Percentiles rank a stretch among this genome's conserved stretches.
These are phyloP conservation scores for Holacanthus passer DNA, from an alignment of 2,113 vertebrate genomes.

Conservation along the genomic window DNA sequence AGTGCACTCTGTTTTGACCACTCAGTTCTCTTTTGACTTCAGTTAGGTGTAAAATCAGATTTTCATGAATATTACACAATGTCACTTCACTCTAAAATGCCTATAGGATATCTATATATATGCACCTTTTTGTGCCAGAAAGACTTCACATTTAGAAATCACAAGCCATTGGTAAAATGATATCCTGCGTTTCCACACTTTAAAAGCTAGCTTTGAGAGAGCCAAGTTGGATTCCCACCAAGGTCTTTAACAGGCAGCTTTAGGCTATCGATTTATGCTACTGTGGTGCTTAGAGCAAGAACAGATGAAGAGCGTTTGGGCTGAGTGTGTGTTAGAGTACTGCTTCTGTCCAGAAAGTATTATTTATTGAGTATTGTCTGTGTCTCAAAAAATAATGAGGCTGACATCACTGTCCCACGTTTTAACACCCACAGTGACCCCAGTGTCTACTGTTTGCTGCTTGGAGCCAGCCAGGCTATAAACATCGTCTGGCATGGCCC, in stretches of 20 bases:
- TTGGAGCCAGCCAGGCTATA: slow-evolving; percentile 12
- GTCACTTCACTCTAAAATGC: background rate
- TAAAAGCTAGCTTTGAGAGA: slow-evolving; percentile 26
- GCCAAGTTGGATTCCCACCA: slow-evolving; percentile 37
- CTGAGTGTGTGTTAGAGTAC: background rate
- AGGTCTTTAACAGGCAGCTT: slow-evolving; percentile 45
- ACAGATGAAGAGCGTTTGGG: slow-evolving; percentile 16
- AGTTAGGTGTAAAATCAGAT: background rate
- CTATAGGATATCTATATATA: background rate
- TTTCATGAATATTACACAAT: slow-evolving; percentile 24
- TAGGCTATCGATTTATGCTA: slow-evolving; percentile 46
- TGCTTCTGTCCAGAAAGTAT: background rate
- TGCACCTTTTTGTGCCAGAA: background rate
- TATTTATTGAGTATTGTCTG: slow-evolving; percentile 25
- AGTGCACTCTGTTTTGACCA: slow-evolving; percentile 4
- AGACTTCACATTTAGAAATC: background rate
- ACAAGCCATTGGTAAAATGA: slow-evolving; percentile 21
- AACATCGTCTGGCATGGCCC: slow-evolving; percentile 12
- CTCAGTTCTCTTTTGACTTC: slow-evolving; percentile 2
- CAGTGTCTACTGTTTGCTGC: slow-evolving; percentile 4
- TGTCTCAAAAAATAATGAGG: slow-evolving; percentile 4
- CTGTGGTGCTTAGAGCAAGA: slow-evolving; percentile 25
- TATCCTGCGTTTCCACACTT: slow-evolving; percentile 4
- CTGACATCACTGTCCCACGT: slow-evolving; percentile 22
- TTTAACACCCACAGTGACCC: slow-evolving; percentile 27